Conservation (phyloP, 2,797 vertebrate genomes). For the Myripristis murdjan region DNA sequence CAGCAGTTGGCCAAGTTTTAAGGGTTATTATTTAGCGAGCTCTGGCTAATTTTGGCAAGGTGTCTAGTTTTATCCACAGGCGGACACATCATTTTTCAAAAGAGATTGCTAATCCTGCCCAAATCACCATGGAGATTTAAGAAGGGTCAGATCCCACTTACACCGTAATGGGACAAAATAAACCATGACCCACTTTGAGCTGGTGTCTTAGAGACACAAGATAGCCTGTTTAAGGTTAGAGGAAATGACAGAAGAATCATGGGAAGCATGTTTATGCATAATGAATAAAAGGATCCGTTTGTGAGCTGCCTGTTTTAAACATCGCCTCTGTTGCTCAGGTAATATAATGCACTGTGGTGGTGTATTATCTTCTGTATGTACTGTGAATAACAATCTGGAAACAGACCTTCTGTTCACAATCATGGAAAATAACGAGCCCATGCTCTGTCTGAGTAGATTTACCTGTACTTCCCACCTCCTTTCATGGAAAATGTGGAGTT, state of each 20-base stretch:
- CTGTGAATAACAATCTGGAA: slow-evolving; percentile 47
- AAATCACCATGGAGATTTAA: slow-evolving; percentile 11
- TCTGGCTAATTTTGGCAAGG: slow-evolving; percentile 42
- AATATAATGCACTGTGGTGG: slow-evolving; percentile 23
- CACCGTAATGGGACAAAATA: slow-evolving; percentile 1
- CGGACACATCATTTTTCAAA: slow-evolving; percentile 29
- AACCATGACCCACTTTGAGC: slow-evolving; percentile 25
- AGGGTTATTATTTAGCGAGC: slow-evolving; percentile 55
- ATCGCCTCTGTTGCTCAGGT: slow-evolving; percentile 6
- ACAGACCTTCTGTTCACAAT: slow-evolving; percentile 29
- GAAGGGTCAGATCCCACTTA: slow-evolving; percentile 20
- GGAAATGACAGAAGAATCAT: slow-evolving; percentile 10
- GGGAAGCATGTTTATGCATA: slow-evolving; percentile 14
- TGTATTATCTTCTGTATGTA: slow-evolving; percentile 29
- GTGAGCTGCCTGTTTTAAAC: slow-evolving; percentile 15
- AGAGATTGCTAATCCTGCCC: slow-evolving; percentile 27
- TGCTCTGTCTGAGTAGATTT: slow-evolving; percentile 11
- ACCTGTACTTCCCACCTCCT: slow-evolving; percentile 15
- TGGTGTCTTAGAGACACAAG: background rate
- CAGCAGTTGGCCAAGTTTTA: slow-evolving; percentile 37
- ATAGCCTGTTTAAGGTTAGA: background rate
- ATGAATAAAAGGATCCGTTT: background rate
- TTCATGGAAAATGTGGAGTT: slow-evolving; percentile 32
- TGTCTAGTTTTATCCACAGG: slow-evolving; percentile 44
- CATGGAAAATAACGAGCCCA: background rate